Evolutionary conservation across 2,888 invertebrate species (phyloP).

Genomic region (Cephonodes hylas): DNA sequence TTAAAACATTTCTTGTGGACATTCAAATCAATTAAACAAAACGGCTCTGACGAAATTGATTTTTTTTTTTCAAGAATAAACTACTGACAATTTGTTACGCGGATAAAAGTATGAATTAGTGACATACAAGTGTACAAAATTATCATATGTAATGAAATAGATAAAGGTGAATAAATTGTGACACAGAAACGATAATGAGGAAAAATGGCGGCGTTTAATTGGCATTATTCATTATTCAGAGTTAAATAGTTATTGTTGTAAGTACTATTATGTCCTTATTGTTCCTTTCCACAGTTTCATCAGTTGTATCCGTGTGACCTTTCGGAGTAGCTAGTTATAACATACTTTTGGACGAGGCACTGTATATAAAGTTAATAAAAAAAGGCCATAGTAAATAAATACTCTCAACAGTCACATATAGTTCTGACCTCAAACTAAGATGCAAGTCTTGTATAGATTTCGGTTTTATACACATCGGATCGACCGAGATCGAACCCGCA

Average conservation of each 20-base stretch:
- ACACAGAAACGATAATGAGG: too few relatives aligned
- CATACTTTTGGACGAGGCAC: too few relatives aligned
- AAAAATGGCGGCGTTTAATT: too few relatives aligned
- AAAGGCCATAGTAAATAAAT: too few relatives aligned
- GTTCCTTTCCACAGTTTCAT: not conserved
- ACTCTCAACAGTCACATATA: too few relatives aligned
- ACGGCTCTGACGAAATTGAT: not conserved
- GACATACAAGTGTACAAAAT: not conserved
- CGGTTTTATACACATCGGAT: too few relatives aligned
- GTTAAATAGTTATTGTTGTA: not conserved
- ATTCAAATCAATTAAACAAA: conserved; percentile 1
- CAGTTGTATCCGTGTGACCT: too few relatives aligned
- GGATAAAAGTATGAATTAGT: not conserved
- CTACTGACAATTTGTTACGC: not conserved
- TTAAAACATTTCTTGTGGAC: not conserved
- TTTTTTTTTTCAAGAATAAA: not conserved
- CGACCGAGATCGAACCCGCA: too few relatives aligned
- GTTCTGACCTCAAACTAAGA: too few relatives aligned
- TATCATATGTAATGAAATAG: not conserved
- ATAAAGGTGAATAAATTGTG: not conserved
- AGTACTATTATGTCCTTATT: not conserved
- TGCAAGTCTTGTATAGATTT: too few relatives aligned
- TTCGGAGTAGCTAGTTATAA: too few relatives aligned
- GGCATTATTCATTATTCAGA: not conserved
- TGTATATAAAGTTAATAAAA: too few relatives aligned